Evolutionary conservation across 2,888 invertebrate species (phyloP), one percentile per base, ranked within the genome.

Genomic region (Drosophila siamana): DNA sequence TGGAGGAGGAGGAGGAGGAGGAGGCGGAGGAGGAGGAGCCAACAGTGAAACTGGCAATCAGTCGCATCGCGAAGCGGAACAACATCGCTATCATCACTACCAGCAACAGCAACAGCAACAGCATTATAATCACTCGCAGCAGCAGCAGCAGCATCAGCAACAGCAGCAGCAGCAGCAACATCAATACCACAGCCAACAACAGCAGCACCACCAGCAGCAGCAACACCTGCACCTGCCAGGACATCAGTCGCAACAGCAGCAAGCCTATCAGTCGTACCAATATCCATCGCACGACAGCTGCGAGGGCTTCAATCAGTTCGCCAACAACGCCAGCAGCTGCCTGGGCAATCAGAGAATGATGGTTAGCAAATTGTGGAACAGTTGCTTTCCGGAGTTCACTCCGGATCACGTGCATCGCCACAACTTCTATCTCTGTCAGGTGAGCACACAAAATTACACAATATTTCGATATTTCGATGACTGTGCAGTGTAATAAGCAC

Each of bases 301-400:
- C 73, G 91, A 90, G 64, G 91, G 90, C 61, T 90, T 89, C 71
- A 89, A 90, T 68, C 89, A 90, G 62, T 89, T 91, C 30, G 89
- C 89, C 74, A 88, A 86, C 80, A 83, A 89, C 73, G 78, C 88
- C 63, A 90, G 77, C 74, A 78, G 88, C 63, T 90, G 90, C 80
- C 80, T 91, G 71, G 90, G 90, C 69, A 88, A 89, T 60, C 90
- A 90, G 67, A 92, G 91, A 90, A 92, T 91, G 91, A 92, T 92
- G 92, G 92, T 92, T 78, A 92, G 92, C 83, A 92, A 92, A 90
- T 76, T 92, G 85, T 92, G 92, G 92, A 92, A 92, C 65, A 92
- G 91, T 65, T 92, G 92, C 78, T 92, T 92, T 72, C 92, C 92
- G 80, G 92, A 92, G 75, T 91, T 92, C 62, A 90, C 91, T 22